Base-by-base conservation (phyloP, 2,888 invertebrate species). In the Tetheella fluctuosa region DNA sequence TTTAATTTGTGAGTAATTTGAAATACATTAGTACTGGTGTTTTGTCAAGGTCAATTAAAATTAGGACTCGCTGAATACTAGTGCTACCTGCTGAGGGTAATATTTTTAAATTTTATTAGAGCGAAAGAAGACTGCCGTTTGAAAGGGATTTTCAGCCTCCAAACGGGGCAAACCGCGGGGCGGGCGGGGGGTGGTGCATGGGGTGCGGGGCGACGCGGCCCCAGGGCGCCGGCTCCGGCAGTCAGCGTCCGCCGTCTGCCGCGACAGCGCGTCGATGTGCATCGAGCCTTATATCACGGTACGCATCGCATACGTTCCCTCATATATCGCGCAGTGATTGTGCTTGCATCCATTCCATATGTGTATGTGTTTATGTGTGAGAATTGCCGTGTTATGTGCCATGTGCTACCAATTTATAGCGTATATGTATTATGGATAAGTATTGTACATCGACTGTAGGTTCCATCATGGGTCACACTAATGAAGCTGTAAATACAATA, bases 161-260 rank as follows among this genome's bases (percentile, higher is more conserved):
- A 39, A 39, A n/a, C 39, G 63, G 71, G 64, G 67, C 64, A 60
- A 64, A 63, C 42, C 39, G 64, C 59, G 67, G 68, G 68, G 62
- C 60, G 64, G 59, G 64, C 64, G 42, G 71, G 52, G 67, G 54
- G 73, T 62, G 63, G 64, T 54, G 62, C 54, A 61, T 64, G 64
- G 69, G 69, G 63, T 62, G 69, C 67, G 62, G 65, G 73, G 66
- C 64, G 69, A 59, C 64, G 73, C 75, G 74, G 70, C 71, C 70
- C 37, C 54, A 68, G 67, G 71, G 82, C 83, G 81, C 80, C 78
- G 76, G 62, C 80, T 85, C 86, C 89, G 89, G 86, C 86, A 89
- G 89, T 90, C 70, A 74, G 70, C 77, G 78, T 65, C 71, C 71
- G 75, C 64, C 78, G 73, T 70, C 69, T 79, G 73, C 63, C 65